phyloP scores from a whole-genome alignment of 2,113 vertebrate species.

The Nannospalax galili region DNA sequence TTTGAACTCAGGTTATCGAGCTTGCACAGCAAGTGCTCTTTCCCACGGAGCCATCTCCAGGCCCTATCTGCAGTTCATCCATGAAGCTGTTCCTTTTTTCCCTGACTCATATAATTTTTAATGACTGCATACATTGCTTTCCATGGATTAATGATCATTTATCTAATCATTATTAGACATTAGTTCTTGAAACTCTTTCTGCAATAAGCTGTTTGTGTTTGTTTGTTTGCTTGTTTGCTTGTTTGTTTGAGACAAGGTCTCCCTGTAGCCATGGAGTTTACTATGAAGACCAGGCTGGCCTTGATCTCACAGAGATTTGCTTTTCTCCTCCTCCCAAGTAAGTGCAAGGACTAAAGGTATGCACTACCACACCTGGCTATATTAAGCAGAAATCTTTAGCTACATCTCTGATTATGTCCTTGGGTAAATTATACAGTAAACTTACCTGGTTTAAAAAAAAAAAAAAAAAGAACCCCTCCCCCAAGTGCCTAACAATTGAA shows the following conservation, averaged over 20 bases:
- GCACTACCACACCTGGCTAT: no score
- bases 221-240: no score
- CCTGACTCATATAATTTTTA: not conserved
- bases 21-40: not conserved
- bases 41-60: not conserved
- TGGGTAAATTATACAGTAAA: not conserved
- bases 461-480: not conserved
- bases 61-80: not conserved
- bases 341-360: no score
- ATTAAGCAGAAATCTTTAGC: not conserved
- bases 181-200: not conserved
- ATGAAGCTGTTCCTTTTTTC: not conserved
- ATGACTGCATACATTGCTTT: not conserved
- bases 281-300: no score
- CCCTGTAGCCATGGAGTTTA: no score
- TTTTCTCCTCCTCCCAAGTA: no score
- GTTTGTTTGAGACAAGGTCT: no score
- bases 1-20: not conserved
- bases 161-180: not conserved
- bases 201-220: no score
- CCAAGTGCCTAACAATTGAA: not conserved
- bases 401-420: not conserved
- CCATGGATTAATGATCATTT: not conserved
- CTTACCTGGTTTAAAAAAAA: not conserved
- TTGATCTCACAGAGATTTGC: no score